Conservation (phyloP, 2,797 vertebrate genomes). For the Pteronotus mesoamericanus region DNA sequence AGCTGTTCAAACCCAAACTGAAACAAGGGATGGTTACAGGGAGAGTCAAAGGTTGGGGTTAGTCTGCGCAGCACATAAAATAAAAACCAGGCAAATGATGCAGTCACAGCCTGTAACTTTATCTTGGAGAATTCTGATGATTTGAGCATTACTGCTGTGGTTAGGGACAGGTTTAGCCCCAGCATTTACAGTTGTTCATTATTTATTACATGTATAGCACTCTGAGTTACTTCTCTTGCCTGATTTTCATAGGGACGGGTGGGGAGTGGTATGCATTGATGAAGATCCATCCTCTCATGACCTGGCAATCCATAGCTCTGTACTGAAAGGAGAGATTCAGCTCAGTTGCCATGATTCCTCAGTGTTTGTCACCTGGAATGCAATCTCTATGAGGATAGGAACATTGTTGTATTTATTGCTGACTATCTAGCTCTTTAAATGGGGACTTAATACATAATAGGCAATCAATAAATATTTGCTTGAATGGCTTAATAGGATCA, state of each 20-base stretch:
- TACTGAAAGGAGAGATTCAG: neutral
- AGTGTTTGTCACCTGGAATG: neutral
- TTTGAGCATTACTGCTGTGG: constrained; percentile 33
- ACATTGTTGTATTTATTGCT: neutral
- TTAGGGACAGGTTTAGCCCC: constrained; percentile 1
- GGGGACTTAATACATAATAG: neutral
- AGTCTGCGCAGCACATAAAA: constrained; percentile 11
- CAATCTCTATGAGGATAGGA: neutral
- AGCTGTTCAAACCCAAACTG: constrained; percentile 70
- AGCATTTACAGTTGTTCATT: neutral
- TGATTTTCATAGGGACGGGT: neutral
- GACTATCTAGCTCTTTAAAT: neutral
- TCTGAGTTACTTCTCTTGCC: neutral
- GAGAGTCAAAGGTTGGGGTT: constrained; percentile 52
- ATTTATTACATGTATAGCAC: neutral
- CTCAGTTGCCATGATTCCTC: neutral
- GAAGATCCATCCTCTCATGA: neutral
- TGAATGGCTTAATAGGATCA: neutral
- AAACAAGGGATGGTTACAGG: constrained; percentile 46
- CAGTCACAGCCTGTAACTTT: constrained; percentile 57
- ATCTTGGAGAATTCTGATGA: constrained; percentile 53
- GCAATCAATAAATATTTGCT: neutral
- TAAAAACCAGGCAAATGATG: constrained; percentile 32
- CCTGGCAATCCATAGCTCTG: neutral
- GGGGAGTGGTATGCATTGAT: neutral